Base-by-base conservation (phyloP, 2,888 invertebrate genomes). In the Heteromyza rotundicornis region DNA sequence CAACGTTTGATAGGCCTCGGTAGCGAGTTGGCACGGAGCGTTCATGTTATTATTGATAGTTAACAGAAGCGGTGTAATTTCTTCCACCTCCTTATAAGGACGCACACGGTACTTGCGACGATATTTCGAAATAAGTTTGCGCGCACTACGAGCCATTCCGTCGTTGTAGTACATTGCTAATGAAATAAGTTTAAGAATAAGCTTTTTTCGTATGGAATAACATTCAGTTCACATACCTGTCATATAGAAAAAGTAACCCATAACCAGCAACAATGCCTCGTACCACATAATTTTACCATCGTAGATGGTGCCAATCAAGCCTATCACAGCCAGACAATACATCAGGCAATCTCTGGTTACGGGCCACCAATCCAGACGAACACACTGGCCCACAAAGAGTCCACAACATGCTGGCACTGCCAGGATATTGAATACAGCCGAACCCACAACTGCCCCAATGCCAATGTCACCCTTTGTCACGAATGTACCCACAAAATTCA, bases 281-380 rank as follows among this genome's bases (percentile, higher is more conserved):
- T 89, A 92, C 91, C 92, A 92, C 76, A 89, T 88, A 61, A 94
- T 89, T 58, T 89, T 86, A 75, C 91, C 91, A 73, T 92, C 92
- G 70, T 53, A 49, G 23, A 93, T 89, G 66, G 91, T 89, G 77
- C 90, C 87, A 70, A 92, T 90, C 62, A 92, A 86, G 68, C 90
- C 89, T 35, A 90, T 87, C 16, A 92, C 91, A 14, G 91, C 90
- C 59, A 91, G 87, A 24, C 89, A 89, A 77, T 92, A 92, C 20
- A 90, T 90, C n/a, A 90, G 82, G 73, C 91, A 90, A 77, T 92
- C 92, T 72, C 92, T 85, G 32, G 90, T 90, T 65, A 92, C 84
- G 1, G 92, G 91, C 90, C 90, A 92, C 91, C 91, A 91, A 82
- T 91, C 90, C 72, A 91, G 77, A 1, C 89, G 89, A 60, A 90